These are phyloP conservation scores for Anolis carolinensis DNA, from an alignment of 2,113 vertebrate genomes.

Conservation along the genomic window DNA sequence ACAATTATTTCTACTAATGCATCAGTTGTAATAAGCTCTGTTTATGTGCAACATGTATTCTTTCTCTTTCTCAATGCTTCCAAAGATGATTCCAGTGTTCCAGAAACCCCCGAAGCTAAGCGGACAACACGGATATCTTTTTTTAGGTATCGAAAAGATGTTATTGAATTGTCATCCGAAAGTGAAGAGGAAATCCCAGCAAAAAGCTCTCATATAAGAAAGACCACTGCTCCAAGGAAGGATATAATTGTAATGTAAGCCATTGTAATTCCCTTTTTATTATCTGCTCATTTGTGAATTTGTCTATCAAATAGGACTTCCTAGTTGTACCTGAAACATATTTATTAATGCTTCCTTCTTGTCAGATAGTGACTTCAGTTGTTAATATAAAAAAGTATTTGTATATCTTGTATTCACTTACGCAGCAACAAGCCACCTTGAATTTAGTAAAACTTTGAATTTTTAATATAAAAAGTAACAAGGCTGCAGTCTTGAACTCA, in stretches of 20 bases:
- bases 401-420: not conserved
- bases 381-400: not conserved
- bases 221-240: slow-evolving; percentile 34
- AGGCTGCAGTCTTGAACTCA: not conserved
- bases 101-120: slow-evolving; percentile 77
- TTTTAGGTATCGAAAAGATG: slow-evolving; percentile 75
- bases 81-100: slow-evolving; percentile 69
- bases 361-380: not conserved
- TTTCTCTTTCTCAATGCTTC: slow-evolving; percentile 39
- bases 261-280: not conserved
- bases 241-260: slow-evolving; percentile 69
- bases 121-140: slow-evolving; percentile 58
- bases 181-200: slow-evolving; percentile 68
- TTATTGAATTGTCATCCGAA: slow-evolving; percentile 77
- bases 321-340: not conserved
- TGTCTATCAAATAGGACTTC: not conserved
- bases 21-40: not conserved
- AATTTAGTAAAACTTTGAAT: not conserved
- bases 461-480: not conserved
- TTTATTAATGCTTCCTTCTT: not conserved
- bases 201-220: slow-evolving; percentile 29
- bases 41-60: not conserved
- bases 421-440: not conserved
- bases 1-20: not conserved
- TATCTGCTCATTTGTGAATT: not conserved